Evolutionary conservation across 2,113 vertebrate species (phyloP).

Genomic region (Numida meleagris): DNA sequence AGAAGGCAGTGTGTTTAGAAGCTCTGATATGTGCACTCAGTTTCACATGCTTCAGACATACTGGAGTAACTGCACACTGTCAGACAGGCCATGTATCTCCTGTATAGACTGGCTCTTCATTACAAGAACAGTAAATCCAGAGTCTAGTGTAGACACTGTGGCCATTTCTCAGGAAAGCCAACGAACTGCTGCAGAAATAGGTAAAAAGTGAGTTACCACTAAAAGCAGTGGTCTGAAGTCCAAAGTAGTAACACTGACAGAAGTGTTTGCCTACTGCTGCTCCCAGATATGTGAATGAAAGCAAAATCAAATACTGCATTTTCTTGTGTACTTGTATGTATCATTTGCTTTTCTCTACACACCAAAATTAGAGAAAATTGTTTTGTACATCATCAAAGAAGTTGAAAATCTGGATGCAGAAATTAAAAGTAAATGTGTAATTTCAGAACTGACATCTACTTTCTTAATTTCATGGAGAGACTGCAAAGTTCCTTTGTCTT

Average conservation of each 20-base stretch:
- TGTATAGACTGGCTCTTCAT: neutral
- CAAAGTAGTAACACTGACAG: neutral
- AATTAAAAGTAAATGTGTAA: neutral
- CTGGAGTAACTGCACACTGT: rapidly evolving
- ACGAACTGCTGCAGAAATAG: neutral
- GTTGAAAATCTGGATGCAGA: neutral
- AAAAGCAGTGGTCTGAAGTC: neutral
- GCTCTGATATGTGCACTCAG: rapidly evolving
- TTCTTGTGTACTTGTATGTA: neutral
- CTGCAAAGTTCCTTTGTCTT: neutral
- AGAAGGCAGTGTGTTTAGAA: neutral
- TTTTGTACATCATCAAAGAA: neutral
- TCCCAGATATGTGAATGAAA: neutral
- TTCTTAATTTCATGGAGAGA: neutral
- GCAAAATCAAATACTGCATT: neutral
- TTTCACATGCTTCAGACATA: neutral
- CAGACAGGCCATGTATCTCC: neutral
- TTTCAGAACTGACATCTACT: neutral
- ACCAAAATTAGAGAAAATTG: neutral
- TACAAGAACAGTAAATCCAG: neutral
- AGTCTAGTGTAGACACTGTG: neutral
- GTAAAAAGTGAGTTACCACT: neutral
- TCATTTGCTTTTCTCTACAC: neutral
- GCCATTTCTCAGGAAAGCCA: neutral
- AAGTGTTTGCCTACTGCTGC: neutral